Conservation (phyloP, 2,797 vertebrate species). For the Anisognathus igniventris region DNA sequence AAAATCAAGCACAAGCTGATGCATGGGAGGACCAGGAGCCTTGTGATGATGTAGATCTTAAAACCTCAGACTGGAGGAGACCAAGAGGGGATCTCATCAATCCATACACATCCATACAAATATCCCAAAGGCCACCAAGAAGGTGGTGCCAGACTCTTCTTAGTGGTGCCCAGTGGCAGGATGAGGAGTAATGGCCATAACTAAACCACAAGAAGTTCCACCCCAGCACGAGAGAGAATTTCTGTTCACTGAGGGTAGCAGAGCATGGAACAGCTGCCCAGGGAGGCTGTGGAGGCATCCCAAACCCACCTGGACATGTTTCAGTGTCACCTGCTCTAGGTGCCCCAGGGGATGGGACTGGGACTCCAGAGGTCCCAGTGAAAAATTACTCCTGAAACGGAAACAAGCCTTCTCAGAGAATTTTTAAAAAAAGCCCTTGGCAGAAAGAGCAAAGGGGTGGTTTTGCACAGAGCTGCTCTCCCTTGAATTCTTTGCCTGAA, state of each 20-base stretch:
- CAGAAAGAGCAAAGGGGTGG: background rate
- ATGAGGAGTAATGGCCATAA: background rate
- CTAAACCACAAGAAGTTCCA: background rate
- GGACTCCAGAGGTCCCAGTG: background rate
- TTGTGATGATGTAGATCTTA: background rate
- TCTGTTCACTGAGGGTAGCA: background rate
- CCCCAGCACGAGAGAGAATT: background rate
- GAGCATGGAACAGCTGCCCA: background rate
- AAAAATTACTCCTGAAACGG: background rate
- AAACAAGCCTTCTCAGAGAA: background rate
- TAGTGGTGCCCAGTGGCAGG: background rate
- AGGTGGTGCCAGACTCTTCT: background rate
- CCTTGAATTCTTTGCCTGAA: background rate
- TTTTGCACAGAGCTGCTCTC: background rate
- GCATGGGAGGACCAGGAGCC: background rate
- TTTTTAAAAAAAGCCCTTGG: fast-evolving
- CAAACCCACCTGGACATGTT: background rate
- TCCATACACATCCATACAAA: background rate
- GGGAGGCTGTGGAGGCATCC: background rate
- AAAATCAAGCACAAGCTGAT: background rate
- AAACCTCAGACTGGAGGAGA: background rate
- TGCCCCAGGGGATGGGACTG: background rate
- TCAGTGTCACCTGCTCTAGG: background rate
- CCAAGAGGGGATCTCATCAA: background rate
- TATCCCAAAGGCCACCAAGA: background rate